Conservation (phyloP, 2,113 vertebrate species). For the Phainopepla nitens region DNA sequence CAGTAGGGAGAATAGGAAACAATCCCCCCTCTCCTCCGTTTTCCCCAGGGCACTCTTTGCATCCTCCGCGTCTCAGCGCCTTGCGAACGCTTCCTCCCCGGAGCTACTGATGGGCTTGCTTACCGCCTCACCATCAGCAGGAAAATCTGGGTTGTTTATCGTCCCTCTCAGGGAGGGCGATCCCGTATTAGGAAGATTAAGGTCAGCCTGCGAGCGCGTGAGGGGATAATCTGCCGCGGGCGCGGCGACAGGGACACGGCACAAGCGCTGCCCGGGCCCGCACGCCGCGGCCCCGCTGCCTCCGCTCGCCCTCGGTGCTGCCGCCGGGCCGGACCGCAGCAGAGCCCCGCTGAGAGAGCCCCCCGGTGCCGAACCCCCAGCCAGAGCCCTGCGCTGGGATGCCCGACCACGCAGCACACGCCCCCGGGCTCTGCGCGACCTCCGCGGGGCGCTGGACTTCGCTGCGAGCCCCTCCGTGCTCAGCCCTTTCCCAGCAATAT, state of each 20-base stretch:
- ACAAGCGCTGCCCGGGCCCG: no score
- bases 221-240: background rate
- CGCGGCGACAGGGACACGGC: fast-evolving
- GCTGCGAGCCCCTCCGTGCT: fast-evolving
- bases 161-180: background rate
- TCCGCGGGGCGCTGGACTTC: fast-evolving
- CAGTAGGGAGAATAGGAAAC: background rate
- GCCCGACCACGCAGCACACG: fast-evolving
- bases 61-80: fast-evolving
- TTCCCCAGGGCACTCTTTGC: background rate
- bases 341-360: no score
- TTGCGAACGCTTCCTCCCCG: background rate
- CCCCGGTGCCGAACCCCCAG: fast-evolving
- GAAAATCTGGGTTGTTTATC: background rate
- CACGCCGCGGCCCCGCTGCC: no score
- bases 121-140: background rate
- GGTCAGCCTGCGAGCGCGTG: background rate
- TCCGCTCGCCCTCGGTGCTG: fast-evolving
- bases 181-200: constrained; percentile 41
- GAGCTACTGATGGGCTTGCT: background rate
- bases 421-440: fast-evolving
- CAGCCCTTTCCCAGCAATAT: background rate
- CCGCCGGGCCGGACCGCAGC: fast-evolving
- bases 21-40: fast-evolving
- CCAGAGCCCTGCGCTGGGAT: background rate